Evolutionary conservation across 2,888 invertebrate species (phyloP).

Genomic region (Zaprionus obscuricornis): DNA sequence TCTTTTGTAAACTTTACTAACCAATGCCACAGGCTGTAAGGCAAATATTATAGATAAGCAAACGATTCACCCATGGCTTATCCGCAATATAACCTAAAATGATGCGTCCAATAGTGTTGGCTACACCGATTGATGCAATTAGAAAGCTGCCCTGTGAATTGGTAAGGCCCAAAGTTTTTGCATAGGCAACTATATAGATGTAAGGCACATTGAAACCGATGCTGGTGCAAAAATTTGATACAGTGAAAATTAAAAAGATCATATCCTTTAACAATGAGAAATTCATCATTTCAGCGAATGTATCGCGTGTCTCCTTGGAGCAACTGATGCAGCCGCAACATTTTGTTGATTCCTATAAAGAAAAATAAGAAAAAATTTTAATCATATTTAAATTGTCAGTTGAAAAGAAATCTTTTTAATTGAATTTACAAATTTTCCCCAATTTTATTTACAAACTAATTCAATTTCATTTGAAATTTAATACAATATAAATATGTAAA

Average conservation of each 20-base stretch:
- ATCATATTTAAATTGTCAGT: too few relatives aligned
- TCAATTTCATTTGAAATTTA: too few relatives aligned
- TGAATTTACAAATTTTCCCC: too few relatives aligned
- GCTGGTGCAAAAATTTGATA: conserved; percentile 95
- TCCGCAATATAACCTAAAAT: conserved; percentile 94
- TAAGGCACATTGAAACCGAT: conserved; percentile 98
- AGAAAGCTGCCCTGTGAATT: conserved; percentile 87
- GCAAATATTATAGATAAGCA: conserved; percentile 94
- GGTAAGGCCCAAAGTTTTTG: conserved; percentile 85
- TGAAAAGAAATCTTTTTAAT: too few relatives aligned
- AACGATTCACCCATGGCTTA: conserved; percentile 95
- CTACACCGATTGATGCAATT: conserved; percentile 92
- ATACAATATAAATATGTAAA: too few relatives aligned
- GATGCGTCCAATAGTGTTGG: conserved; percentile 95
- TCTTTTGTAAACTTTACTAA: conserved; percentile 85
- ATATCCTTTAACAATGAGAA: conserved; percentile 92
- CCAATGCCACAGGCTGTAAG: conserved; percentile 94
- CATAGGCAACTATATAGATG: conserved; percentile 91
- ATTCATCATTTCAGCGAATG: conserved; percentile 92
- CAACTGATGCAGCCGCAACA: conserved; percentile 87
- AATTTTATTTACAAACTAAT: too few relatives aligned
- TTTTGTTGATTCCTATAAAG: conserved; percentile 77
- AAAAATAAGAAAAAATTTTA: conserved; percentile 5
- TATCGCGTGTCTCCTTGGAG: conserved; percentile 88
- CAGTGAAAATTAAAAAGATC: conserved; percentile 93